Percentiles rank a stretch among this genome's conserved stretches.
phyloP scores from a whole-genome alignment of 1,140 invertebrate species.

The Vanessa tameamea region DNA sequence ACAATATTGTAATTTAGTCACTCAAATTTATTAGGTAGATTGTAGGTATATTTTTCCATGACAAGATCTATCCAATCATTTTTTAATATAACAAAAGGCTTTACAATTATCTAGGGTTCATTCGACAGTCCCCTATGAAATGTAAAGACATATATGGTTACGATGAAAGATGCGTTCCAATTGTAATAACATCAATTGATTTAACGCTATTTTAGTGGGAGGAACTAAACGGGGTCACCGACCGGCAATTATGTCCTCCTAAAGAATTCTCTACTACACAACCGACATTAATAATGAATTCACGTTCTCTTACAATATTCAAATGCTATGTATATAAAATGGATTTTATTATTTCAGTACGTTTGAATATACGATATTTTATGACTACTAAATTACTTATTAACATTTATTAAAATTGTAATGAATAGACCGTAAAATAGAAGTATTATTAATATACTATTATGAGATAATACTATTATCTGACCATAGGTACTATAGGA shows the following conservation, averaged over 20 bases:
- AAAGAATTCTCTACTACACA: conserved; percentile 62
- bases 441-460: background rate
- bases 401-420: conserved; percentile 1
- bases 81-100: too few relatives aligned
- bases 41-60: too few relatives aligned
- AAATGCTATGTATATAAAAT: conserved; percentile 29
- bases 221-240: conserved; percentile 75
- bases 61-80: too few relatives aligned
- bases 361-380: conserved; percentile 1
- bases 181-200: conserved; percentile 80
- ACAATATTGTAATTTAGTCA: too few relatives aligned
- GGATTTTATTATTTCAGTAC: conserved; percentile 1
- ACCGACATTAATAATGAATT: conserved; percentile 50
- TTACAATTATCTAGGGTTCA: conserved; percentile 11
- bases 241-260: conserved; percentile 77
- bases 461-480: background rate
- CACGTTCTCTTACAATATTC: conserved; percentile 42
- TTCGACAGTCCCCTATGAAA: conserved; percentile 49
- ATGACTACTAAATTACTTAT: conserved; percentile 2
- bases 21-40: too few relatives aligned
- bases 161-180: conserved; percentile 70
- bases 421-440: background rate
- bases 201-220: conserved; percentile 77
- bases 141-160: conserved; percentile 52
- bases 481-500: too few relatives aligned